These are phyloP conservation scores for Steinernema carpocapsae DNA, from an alignment of 2,888 invertebrate species.

Conservation along the genomic window DNA sequence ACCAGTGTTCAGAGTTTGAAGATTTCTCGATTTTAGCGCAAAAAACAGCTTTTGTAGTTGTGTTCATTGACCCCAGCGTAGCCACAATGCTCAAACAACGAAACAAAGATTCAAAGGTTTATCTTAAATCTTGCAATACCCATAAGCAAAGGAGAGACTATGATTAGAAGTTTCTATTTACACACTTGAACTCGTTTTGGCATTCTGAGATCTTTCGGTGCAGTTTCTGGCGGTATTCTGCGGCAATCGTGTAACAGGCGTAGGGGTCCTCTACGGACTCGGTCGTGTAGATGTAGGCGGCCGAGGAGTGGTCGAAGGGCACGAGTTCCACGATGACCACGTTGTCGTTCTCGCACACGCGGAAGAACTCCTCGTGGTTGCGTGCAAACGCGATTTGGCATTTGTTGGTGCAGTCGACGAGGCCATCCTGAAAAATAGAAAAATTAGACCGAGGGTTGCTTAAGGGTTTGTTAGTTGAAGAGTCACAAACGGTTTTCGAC, in stretches of 20 bases:
- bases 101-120: background rate
- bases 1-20: too few species aligned
- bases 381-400: constrained; percentile 22
- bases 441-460: background rate
- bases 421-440: background rate
- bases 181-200: constrained; percentile 18
- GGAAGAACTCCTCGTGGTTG: constrained; percentile 23
- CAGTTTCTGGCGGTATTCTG: constrained; percentile 8
- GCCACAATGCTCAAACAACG: background rate
- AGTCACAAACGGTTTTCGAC: background rate
- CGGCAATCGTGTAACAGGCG: constrained; percentile 13
- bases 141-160: background rate
- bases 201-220: constrained; percentile 27
- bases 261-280: constrained; percentile 20
- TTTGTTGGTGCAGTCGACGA: constrained; percentile 18
- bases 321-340: constrained; percentile 25
- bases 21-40: too few species aligned
- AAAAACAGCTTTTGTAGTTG: background rate
- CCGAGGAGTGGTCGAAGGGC: constrained; percentile 15
- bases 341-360: constrained; percentile 25
- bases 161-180: constrained; percentile 22
- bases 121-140: constrained; percentile 22
- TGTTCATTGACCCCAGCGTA: background rate
- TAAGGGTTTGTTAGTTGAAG: background rate
- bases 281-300: constrained; percentile 28